Conservation (phyloP, 2,797 vertebrate genomes). For the Rhinichthys osculus region DNA sequence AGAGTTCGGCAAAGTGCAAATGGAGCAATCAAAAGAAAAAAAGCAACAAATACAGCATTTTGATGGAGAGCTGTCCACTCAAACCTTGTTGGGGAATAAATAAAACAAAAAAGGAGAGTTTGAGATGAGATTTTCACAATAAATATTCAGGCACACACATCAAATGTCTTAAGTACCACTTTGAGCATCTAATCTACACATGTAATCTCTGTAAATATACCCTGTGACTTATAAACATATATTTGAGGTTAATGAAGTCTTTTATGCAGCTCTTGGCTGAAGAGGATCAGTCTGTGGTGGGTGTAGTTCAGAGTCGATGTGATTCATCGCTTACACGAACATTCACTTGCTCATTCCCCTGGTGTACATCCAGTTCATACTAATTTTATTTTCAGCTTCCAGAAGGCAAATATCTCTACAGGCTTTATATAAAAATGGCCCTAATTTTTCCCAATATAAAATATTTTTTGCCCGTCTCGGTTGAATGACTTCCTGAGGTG, state of each 20-base stretch:
- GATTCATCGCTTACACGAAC: constrained; percentile 46
- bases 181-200: constrained; percentile 3
- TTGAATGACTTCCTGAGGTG: not conserved
- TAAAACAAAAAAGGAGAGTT: constrained; percentile 6
- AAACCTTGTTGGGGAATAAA: constrained; percentile 5
- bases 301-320: constrained; percentile 18
- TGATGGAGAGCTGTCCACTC: constrained; percentile 15
- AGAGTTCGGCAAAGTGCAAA: constrained; percentile 28
- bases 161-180: constrained; percentile 4
- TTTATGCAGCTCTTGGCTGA: constrained; percentile 24
- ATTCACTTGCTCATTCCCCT: constrained; percentile 11
- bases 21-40: constrained; percentile 36
- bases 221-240: not conserved
- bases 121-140: not conserved
- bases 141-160: constrained; percentile 4
- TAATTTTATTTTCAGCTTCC: not conserved
- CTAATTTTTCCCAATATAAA: not conserved
- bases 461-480: no score
- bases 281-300: constrained; percentile 32
- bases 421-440: constrained; percentile 13
- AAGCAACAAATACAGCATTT: not conserved
- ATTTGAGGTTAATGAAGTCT: constrained; percentile 14
- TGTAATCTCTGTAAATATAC: constrained; percentile 24
- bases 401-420: not conserved
- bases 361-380: not conserved